Percentiles rank a stretch among this genome's conserved stretches.
Conservation (phyloP, 2,113 vertebrate species). For the Heterotilapia buettikoferi region DNA sequence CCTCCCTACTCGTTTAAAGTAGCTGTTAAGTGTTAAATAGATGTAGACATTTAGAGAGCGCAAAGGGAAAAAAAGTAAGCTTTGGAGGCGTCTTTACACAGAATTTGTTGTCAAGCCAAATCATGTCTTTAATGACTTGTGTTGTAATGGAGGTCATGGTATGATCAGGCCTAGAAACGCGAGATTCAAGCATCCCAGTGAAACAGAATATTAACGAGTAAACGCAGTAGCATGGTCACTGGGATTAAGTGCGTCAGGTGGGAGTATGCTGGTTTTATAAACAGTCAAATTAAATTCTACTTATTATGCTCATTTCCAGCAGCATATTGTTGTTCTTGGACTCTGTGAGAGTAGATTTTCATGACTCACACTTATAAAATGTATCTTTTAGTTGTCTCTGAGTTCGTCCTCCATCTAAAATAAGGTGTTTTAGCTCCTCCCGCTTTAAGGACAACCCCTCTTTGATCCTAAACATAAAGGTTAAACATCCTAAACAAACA, state of each 20-base stretch:
- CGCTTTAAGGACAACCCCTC: not conserved
- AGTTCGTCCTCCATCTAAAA: not conserved
- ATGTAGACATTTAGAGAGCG: slow-evolving; percentile 4
- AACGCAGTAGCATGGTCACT: not conserved
- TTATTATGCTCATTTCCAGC: not conserved
- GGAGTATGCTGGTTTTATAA: not conserved
- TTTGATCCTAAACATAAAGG: not conserved
- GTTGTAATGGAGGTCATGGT: not conserved
- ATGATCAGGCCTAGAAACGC: not conserved
- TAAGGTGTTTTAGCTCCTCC: not conserved
- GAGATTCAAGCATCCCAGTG: not conserved
- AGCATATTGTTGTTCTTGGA: not conserved
- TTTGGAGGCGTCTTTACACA: not conserved
- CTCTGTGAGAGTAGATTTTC: not conserved
- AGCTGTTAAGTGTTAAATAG: not conserved
- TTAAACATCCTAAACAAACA: not conserved
- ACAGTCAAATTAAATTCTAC: not conserved
- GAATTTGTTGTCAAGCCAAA: not conserved
- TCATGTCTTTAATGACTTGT: not conserved
- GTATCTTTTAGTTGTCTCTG: not conserved
- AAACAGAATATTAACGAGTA: not conserved
- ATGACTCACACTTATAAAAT: not conserved
- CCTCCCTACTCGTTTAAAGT: slow-evolving; percentile 22
- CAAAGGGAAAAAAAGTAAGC: not conserved
- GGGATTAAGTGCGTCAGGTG: not conserved